A percentile compares a stretch with the other conserved stretches of the same genome.
These are phyloP conservation scores for Caenorhabditis zanzibari DNA, from an alignment of 2,888 invertebrate genomes.

Conservation along the genomic window DNA sequence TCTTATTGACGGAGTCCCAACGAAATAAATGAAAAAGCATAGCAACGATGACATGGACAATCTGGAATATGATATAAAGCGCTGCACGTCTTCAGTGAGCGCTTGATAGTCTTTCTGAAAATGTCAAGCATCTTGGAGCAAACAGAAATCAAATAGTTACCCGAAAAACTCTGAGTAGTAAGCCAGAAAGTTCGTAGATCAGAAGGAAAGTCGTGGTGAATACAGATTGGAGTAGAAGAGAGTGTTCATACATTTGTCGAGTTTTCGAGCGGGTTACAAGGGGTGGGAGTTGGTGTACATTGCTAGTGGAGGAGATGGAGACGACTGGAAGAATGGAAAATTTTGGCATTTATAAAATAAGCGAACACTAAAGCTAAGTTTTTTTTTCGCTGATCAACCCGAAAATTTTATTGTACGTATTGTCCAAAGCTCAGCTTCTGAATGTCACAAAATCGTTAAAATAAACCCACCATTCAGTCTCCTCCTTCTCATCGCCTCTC, in stretches of 20 bases:
- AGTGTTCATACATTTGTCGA: conserved; percentile 6
- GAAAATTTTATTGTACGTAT: too few species aligned
- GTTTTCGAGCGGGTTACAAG: conserved; percentile 5
- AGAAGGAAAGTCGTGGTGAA: background rate
- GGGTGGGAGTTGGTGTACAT: conserved; percentile 24
- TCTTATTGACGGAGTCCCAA: conserved; percentile 7
- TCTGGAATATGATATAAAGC: background rate
- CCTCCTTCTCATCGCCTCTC: conserved; percentile 20
- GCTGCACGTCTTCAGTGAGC: background rate
- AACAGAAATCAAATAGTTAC: background rate
- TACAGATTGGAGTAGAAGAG: conserved; percentile 9
- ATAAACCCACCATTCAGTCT: conserved; percentile 12
- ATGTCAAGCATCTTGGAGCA: background rate
- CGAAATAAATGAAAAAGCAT: conserved; percentile 20
- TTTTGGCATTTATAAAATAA: too few species aligned
- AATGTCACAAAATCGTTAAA: too few species aligned
- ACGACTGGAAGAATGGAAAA: too few species aligned
- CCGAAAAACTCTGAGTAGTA: conserved; percentile 3
- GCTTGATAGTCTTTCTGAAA: conserved; percentile 12
- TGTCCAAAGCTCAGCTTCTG: too few species aligned
- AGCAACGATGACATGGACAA: conserved; percentile 1
- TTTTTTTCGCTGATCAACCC: too few species aligned
- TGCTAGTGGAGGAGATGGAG: conserved; percentile 14
- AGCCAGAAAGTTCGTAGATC: conserved; percentile 1
- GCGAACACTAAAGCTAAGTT: too few species aligned